phyloP scores from a whole-genome alignment of 2,888 invertebrate species.

The Merodon equestris region DNA sequence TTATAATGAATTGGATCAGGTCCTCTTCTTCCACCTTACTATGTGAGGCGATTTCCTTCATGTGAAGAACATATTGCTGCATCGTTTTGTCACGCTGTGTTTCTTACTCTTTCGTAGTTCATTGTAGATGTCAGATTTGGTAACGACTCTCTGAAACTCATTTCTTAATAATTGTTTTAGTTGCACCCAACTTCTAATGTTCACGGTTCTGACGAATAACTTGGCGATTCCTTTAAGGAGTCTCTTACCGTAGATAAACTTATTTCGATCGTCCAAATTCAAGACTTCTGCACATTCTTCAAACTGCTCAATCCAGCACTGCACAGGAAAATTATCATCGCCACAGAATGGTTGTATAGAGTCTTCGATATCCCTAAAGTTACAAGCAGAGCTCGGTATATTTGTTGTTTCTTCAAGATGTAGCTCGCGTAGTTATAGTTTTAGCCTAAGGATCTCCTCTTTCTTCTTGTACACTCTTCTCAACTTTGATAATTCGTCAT shows the following conservation, averaged over 20 bases:
- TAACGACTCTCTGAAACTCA: conserved; percentile 16
- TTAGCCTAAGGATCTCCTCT: conserved; percentile 7
- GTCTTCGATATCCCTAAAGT: conserved; percentile 1
- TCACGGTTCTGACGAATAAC: conserved; percentile 8
- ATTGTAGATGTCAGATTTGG: conserved; percentile 10
- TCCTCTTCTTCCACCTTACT: neutral
- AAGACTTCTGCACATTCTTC: conserved; percentile 3
- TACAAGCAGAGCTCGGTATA: neutral
- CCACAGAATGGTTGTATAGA: conserved; percentile 11
- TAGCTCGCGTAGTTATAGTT: neutral
- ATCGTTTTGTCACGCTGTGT: conserved; percentile 2
- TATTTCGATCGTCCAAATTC: conserved; percentile 5
- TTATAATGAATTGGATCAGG: conserved; percentile 9
- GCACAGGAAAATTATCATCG: neutral
- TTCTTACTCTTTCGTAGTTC: conserved; percentile 4
- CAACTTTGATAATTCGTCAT: neutral
- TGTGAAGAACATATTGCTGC: conserved; percentile 7
- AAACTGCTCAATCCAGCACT: conserved; percentile 21
- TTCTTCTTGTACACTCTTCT: conserved; percentile 6
- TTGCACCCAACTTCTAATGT: conserved; percentile 1
- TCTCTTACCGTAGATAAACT: conserved; percentile 7
- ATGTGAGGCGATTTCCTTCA: conserved; percentile 9
- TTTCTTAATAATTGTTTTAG: neutral
- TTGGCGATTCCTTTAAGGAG: conserved; percentile 10
- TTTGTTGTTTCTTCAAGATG: conserved; percentile 2